phyloP scores from a whole-genome alignment of 2,797 vertebrate species.

The Saguinus oedipus region DNA sequence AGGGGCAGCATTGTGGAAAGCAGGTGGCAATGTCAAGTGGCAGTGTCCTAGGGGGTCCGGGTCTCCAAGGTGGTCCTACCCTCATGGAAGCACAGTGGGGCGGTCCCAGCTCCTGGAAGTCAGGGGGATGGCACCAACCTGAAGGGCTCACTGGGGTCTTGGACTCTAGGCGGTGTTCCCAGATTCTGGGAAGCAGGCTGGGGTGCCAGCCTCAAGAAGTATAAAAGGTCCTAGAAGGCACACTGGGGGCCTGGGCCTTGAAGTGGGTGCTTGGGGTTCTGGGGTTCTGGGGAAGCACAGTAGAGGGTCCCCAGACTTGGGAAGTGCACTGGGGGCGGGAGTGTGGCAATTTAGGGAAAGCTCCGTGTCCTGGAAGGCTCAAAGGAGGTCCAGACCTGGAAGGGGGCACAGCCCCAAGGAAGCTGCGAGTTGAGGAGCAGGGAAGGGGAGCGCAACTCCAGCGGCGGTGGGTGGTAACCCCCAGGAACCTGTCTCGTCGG shows the following conservation, averaged over 20 bases:
- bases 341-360: neutral
- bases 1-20: neutral
- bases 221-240: neutral
- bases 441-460: neutral
- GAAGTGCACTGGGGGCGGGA: neutral
- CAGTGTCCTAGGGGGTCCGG: neutral
- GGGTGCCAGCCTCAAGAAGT: neutral
- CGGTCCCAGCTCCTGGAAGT: neutral
- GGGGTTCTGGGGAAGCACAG: neutral
- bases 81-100: neutral
- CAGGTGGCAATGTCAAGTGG: neutral
- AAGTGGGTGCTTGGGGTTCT: neutral
- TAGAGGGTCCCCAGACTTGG: neutral
- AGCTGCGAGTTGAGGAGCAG: neutral
- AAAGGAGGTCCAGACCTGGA: neutral
- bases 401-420: neutral
- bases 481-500: neutral
- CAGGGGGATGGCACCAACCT: neutral
- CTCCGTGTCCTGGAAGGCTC: neutral
- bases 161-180: conserved; percentile 60
- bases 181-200: conserved; percentile 18
- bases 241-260: neutral
- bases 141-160: neutral
- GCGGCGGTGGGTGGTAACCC: neutral
- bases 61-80: neutral